Conservation (phyloP, 2,113 vertebrate genomes). For the Amphilophus citrinellus region DNA sequence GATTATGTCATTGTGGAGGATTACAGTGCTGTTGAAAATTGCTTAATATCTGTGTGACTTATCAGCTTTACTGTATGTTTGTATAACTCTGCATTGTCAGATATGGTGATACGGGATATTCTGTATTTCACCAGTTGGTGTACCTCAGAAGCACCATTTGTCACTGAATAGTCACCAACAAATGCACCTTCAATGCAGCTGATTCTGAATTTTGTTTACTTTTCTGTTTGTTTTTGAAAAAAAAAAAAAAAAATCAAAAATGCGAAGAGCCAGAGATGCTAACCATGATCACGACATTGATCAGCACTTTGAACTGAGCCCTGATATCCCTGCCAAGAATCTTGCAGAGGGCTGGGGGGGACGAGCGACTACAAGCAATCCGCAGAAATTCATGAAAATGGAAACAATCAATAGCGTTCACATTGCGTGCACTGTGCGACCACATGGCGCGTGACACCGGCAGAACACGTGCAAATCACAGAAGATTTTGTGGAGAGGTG, state of each 20-base stretch:
- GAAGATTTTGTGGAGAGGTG: too few relatives aligned
- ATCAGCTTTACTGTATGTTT: neutral
- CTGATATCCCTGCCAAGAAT: too few relatives aligned
- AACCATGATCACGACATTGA: neutral
- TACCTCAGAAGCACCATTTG: neutral
- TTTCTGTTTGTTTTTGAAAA: neutral
- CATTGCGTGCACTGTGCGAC: too few relatives aligned
- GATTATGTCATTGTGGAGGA: conserved; percentile 15
- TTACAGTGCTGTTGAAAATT: neutral
- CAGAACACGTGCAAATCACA: too few relatives aligned
- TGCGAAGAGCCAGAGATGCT: neutral
- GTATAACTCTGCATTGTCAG: neutral
- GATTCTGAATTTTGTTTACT: neutral
- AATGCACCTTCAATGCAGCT: neutral
- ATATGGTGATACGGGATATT: too few relatives aligned
- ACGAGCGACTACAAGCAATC: too few relatives aligned
- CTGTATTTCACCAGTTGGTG: too few relatives aligned
- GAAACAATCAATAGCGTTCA: too few relatives aligned
- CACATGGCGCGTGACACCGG: too few relatives aligned
- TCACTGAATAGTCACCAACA: neutral
- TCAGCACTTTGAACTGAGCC: neutral
- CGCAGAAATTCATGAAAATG: too few relatives aligned
- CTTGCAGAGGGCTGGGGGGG: too few relatives aligned
- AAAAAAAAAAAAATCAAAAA: too few relatives aligned
- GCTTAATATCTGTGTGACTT: neutral